Conservation (phyloP, 2,888 invertebrate genomes). For the Adelognathus sp. region DNA sequence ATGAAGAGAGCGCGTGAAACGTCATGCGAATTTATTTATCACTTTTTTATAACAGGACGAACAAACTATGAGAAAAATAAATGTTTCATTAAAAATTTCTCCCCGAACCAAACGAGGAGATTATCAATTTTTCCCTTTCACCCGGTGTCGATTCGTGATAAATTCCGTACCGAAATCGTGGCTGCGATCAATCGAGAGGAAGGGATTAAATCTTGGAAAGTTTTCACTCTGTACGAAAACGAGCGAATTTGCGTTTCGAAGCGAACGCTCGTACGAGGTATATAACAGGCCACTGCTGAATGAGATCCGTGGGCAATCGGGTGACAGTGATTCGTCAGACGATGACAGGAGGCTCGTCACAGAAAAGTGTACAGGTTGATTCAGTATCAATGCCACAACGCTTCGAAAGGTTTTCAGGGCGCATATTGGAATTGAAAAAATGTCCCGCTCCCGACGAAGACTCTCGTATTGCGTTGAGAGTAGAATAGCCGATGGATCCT, state of each 20-base stretch:
- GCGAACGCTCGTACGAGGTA: not conserved
- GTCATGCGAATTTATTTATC: no score
- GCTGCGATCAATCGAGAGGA: not conserved
- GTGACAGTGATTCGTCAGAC: not conserved
- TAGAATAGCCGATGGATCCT: no score
- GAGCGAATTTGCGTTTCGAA: not conserved
- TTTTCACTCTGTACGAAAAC: not conserved
- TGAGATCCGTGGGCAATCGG: not conserved
- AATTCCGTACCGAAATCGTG: not conserved
- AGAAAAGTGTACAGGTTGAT: no score
- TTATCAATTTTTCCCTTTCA: not conserved
- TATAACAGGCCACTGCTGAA: not conserved
- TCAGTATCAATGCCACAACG: no score
- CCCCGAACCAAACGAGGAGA: not conserved
- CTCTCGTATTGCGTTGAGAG: no score
- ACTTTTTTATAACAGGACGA: no score
- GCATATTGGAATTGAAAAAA: no score
- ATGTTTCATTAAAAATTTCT: no score
- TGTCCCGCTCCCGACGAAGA: no score
- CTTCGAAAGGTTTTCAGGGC: no score
- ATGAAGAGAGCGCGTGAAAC: no score
- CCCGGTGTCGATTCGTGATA: not conserved
- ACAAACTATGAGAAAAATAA: no score
- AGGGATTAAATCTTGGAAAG: not conserved
- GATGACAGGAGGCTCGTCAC: not conserved